Conservation (phyloP, 53 echinoderm and acorn worm species). For the Apostichopus leukothele region DNA sequence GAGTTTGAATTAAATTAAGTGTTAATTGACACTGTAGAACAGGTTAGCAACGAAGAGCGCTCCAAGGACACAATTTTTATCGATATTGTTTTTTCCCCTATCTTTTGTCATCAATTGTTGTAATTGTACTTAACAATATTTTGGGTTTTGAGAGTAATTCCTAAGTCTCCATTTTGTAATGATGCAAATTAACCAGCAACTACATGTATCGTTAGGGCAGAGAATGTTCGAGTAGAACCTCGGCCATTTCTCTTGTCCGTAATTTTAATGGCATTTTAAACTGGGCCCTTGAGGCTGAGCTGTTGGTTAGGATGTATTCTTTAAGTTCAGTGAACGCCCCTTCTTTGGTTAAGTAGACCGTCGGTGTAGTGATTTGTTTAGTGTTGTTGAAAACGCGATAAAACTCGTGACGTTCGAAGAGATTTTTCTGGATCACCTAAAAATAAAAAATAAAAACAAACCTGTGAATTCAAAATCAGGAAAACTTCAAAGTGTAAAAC, state of each 20-base stretch:
- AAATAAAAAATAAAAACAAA: too few species aligned
- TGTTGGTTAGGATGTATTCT: neutral
- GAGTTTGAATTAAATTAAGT: too few species aligned
- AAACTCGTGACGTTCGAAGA: neutral
- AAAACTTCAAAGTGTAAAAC: too few species aligned
- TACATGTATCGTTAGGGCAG: neutral
- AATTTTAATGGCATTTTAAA: slow-evolving; percentile 6
- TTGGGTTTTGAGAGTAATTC: too few species aligned
- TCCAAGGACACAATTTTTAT: too few species aligned
- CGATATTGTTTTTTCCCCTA: too few species aligned
- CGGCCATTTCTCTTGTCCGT: neutral
- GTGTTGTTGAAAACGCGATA: neutral
- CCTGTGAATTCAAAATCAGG: too few species aligned
- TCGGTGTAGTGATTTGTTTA: neutral
- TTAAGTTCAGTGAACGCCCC: neutral
- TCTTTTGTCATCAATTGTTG: too few species aligned
- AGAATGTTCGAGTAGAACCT: neutral
- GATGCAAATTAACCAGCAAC: neutral
- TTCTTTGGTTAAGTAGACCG: neutral
- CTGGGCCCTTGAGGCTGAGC: neutral
- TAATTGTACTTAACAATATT: too few species aligned
- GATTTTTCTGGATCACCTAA: neutral
- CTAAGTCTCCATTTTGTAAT: too few species aligned
- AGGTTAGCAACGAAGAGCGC: too few species aligned
- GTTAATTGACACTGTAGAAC: too few species aligned